A percentile compares a stretch with the other conserved stretches of the same genome.
Evolutionary conservation across 2,797 vertebrate species (phyloP).

Genomic region (Lateolabrax maculatus): DNA sequence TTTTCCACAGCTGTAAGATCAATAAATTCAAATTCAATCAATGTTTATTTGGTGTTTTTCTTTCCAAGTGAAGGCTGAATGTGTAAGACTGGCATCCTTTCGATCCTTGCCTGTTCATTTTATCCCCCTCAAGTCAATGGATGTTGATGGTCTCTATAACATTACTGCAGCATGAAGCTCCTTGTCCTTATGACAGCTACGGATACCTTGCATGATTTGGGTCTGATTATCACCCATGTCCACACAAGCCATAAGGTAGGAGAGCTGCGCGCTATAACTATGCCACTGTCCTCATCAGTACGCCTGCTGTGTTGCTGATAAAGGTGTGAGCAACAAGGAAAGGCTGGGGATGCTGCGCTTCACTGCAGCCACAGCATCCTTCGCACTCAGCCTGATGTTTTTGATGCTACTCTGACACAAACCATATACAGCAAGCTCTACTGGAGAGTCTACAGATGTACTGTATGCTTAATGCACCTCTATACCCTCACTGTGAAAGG

Average conservation of each 20-base stretch:
- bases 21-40: conserved; percentile 26
- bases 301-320: conserved; percentile 73
- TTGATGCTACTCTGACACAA: conserved; percentile 66
- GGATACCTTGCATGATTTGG: conserved; percentile 55
- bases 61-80: conserved; percentile 20
- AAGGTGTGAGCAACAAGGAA: conserved; percentile 69
- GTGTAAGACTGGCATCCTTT: conserved; percentile 11
- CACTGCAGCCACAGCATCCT: conserved; percentile 55
- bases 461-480: conserved; percentile 33
- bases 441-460: conserved; percentile 48
- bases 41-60: conserved; percentile 32
- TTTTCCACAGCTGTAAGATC: conserved; percentile 31
- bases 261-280: conserved; percentile 30
- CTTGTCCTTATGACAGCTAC: conserved; percentile 27
- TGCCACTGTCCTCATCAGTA: conserved; percentile 64
- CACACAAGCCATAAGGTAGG: conserved; percentile 35
- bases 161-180: conserved; percentile 8
- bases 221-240: conserved; percentile 51
- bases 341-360: conserved; percentile 54
- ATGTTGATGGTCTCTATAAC: conserved; percentile 13
- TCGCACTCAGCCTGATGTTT: conserved; percentile 59
- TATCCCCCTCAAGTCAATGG: neutral
- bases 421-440: conserved; percentile 47
- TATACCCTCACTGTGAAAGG: conserved; percentile 17
- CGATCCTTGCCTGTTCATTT: neutral